Evolutionary conservation across 1,140 invertebrate genomes (phyloP).

Genomic region (Drosophila pseudoobscura): DNA sequence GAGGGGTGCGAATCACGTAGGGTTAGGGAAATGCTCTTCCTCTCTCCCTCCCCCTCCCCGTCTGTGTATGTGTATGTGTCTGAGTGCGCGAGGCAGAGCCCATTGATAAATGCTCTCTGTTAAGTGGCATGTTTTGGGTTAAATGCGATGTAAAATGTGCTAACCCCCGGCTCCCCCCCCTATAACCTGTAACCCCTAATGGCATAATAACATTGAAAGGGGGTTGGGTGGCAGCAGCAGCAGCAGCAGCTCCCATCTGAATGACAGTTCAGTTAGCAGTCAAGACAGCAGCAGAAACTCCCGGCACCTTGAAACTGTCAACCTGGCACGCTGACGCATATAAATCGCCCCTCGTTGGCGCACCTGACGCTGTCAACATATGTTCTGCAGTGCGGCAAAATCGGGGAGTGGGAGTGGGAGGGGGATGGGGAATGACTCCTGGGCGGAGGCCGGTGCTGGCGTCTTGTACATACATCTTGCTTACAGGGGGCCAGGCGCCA

Average conservation of each 20-base stretch:
- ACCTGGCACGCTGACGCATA: slow-evolving; percentile 63
- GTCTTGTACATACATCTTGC: slow-evolving; percentile 66
- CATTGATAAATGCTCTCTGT: slow-evolving; percentile 71
- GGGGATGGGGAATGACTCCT: too few relatives aligned
- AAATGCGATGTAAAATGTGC: slow-evolving; percentile 72
- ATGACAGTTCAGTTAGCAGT: slow-evolving; percentile 75
- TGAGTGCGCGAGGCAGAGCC: slow-evolving; percentile 3
- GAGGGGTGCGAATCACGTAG: slow-evolving; percentile 59
- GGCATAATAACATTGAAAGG: slow-evolving; percentile 56
- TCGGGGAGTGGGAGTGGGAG: slow-evolving; percentile 1
- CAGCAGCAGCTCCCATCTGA: slow-evolving; percentile 21
- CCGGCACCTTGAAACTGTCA: slow-evolving; percentile 55
- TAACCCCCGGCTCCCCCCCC: slow-evolving; percentile 7
- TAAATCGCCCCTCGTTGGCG: slow-evolving; percentile 64
- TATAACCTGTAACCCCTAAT: slow-evolving; percentile 28
- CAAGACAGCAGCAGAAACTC: slow-evolving; percentile 28
- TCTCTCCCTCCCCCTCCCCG: neutral
- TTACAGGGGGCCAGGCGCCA: slow-evolving; percentile 62
- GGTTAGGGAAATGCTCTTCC: neutral
- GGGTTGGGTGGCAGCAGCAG: neutral
- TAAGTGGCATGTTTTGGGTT: slow-evolving; percentile 77
- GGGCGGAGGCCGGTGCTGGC: slow-evolving; percentile 6
- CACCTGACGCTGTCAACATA: slow-evolving; percentile 67
- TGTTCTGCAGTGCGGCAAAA: slow-evolving; percentile 28
- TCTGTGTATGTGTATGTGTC: too few relatives aligned